A percentile compares a stretch with the other conserved stretches of the same genome.
Conservation (phyloP, 2,888 invertebrate species). For the Drosophila paramelanica region DNA sequence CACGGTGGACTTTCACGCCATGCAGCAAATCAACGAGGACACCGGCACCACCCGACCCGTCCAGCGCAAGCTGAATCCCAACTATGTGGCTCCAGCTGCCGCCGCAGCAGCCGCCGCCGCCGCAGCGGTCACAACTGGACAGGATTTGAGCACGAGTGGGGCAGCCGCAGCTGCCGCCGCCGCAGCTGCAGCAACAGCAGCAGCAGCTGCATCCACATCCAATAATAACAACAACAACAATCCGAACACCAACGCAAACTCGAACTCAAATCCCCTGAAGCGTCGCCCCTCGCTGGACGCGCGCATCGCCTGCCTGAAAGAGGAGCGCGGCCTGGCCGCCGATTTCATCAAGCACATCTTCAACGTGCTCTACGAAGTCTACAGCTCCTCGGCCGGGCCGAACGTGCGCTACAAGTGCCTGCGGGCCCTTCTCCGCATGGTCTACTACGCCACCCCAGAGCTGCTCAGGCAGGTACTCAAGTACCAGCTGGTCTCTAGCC, state of each 20-base stretch:
- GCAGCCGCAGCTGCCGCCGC: constrained; percentile 44
- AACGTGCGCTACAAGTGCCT: constrained; percentile 98
- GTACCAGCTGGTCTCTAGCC: constrained; percentile 94
- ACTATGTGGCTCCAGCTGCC: constrained; percentile 84
- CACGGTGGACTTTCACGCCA: constrained; percentile 97
- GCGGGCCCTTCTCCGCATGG: constrained; percentile 97
- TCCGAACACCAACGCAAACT: neutral
- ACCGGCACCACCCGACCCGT: constrained; percentile 97
- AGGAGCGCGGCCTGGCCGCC: constrained; percentile 89
- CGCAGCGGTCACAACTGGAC: constrained; percentile 55
- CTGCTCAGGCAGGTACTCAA: constrained; percentile 91
- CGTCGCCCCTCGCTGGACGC: constrained; percentile 86
- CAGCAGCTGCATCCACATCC: constrained; percentile 25
- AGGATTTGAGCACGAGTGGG: constrained; percentile 60
- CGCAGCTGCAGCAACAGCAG: constrained; percentile 49
- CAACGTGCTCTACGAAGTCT: constrained; percentile 98
- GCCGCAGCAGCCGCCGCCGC: constrained; percentile 48
- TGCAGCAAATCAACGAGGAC: constrained; percentile 99
- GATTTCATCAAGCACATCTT: constrained; percentile 92
- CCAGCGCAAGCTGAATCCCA: constrained; percentile 91
- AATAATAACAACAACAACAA: constrained; percentile 29
- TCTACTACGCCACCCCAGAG: constrained; percentile 96
- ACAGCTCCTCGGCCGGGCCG: constrained; percentile 98
- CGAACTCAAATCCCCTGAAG: constrained; percentile 44
- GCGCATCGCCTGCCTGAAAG: constrained; percentile 89